Base-by-base conservation (phyloP, 2,888 invertebrate genomes). In the Fabriciana adippe region DNA sequence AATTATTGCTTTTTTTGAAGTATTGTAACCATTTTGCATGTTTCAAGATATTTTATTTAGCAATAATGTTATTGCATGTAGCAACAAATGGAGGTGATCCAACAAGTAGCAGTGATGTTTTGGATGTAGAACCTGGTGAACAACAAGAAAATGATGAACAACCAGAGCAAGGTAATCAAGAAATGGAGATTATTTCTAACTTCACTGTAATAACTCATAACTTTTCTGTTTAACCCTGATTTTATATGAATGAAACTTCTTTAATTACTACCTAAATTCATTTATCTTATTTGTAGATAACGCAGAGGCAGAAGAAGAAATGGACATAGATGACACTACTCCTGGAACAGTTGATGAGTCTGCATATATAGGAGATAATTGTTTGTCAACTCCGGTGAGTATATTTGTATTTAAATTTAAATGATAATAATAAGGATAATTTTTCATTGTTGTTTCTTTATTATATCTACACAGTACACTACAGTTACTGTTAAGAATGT, bases 321-420 rank as follows among this genome's bases (percentile, higher is more conserved):
- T 92, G 92, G 92, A 92, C 69, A 86, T 92, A 66, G 92, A 92
- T 82, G 91, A 92, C 47, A 84, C 89, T 13, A 81, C 89, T 50
- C 82, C 87, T 15, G 88, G 86, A 2, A 81, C 85, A 16, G 86
- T 75, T 16, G 82, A 91, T 79, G 90, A 86, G 64, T 86, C 90
- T 11, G 86, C 89, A 8, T 93, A 93, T 74, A 92, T 93, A 67
- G 93, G 93, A 61, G 93, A 93, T 74, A 93, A 93, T 73, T 93
- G 93, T 68, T 79, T 93, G 53, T 91, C 93, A 51, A 93, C 93
- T 67, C 93, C 93, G 62, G 93, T 93, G 79, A 87, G 86, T 70
- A 51, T 45, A 41, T 18, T 47, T 55, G 41, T 45, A 2, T 51
- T 51, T 45, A 21, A 2, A 57, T 45, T 45, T 16, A 45, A 41